Conservation (phyloP, 2,797 vertebrate genomes). For the Anabacerthia variegaticeps region DNA sequence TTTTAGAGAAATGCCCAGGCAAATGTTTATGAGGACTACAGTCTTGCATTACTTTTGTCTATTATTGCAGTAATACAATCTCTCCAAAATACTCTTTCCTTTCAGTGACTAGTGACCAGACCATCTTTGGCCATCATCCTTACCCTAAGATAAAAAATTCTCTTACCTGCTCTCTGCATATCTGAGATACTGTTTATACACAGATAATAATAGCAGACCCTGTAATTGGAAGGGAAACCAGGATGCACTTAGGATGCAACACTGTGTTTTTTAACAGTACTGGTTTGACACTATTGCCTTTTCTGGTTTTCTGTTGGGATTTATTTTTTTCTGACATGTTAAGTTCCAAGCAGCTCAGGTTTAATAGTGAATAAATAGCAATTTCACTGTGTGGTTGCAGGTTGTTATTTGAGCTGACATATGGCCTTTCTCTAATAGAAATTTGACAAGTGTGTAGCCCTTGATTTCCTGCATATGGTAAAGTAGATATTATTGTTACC, state of each 20-base stretch:
- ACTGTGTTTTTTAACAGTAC: conserved; percentile 47
- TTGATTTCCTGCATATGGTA: conserved; percentile 33
- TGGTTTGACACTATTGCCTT: conserved; percentile 47
- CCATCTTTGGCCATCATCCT: background rate
- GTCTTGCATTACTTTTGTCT: background rate
- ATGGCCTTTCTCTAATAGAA: background rate
- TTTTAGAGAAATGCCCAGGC: background rate
- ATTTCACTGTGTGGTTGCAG: conserved; percentile 63
- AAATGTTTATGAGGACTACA: background rate
- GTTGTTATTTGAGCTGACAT: conserved; percentile 49
- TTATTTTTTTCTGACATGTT: background rate
- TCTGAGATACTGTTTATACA: background rate
- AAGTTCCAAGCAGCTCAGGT: conserved; percentile 48
- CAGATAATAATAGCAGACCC: background rate
- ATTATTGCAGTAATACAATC: conserved; percentile 1
- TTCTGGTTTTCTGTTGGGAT: background rate
- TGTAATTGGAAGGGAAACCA: conserved; percentile 45
- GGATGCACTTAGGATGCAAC: conserved; percentile 9
- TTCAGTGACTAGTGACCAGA: background rate
- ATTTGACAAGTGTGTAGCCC: conserved; percentile 18
- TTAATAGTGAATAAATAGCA: conserved; percentile 59
- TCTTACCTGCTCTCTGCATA: background rate
- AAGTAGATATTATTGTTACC: background rate
- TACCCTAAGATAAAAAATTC: background rate
- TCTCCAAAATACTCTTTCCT: conserved; percentile 2